These are phyloP conservation scores for Arvicanthis niloticus DNA, from an alignment of 2,113 vertebrate genomes.

Conservation along the genomic window DNA sequence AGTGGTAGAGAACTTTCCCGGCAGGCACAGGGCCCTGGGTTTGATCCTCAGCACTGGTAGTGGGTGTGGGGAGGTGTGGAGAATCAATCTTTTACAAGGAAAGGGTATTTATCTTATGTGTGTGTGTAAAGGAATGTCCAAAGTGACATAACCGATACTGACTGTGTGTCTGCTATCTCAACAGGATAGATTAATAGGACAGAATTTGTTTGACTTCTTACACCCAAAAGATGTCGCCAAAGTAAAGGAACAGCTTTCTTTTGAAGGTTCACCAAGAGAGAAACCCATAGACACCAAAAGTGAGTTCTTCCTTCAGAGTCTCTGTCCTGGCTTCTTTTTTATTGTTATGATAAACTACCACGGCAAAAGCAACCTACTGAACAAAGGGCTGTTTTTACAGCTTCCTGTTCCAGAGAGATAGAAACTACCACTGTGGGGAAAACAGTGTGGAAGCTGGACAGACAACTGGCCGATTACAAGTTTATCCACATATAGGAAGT, in stretches of 20 bases:
- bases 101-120: neutral
- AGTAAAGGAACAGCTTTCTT: constrained; percentile 98
- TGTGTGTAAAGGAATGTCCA: constrained; percentile 3
- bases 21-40: neutral
- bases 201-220: constrained; percentile 98
- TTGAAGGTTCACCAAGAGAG: constrained; percentile 93
- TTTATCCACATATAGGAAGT: neutral
- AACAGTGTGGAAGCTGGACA: neutral
- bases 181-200: constrained; percentile 91
- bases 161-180: constrained; percentile 16
- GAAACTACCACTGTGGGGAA: neutral
- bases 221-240: constrained; percentile 99
- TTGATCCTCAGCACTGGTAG: too few species aligned
- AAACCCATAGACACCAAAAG: constrained; percentile 96
- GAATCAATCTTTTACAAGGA: neutral
- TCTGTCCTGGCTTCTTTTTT: neutral
- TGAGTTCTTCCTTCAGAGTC: constrained; percentile 80
- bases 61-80: too few species aligned
- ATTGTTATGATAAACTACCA: neutral
- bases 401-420: neutral
- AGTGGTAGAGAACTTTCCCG: neutral
- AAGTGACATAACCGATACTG: neutral
- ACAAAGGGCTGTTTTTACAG: neutral
- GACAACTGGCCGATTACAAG: neutral
- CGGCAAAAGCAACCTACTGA: neutral